Percentiles rank a stretch among this genome's conserved stretches.
phyloP scores from a whole-genome alignment of 2,797 vertebrate genomes.

The Bradypodion pumilum region DNA sequence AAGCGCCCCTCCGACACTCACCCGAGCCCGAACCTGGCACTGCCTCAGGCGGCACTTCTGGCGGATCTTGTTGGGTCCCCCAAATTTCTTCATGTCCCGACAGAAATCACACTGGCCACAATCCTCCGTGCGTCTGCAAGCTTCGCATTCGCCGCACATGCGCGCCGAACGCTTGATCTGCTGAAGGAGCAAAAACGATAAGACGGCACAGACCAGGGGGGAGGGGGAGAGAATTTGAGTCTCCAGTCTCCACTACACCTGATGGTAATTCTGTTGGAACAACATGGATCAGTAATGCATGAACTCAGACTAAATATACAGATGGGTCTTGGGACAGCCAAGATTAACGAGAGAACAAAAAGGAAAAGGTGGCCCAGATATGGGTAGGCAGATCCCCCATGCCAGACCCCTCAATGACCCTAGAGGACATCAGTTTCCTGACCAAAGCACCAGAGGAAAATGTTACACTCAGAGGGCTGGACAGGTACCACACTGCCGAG shows the following conservation, averaged over 20 bases:
- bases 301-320: neutral
- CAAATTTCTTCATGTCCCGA: conserved; percentile 98
- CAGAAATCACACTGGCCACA: conserved; percentile 95
- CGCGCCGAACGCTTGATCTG: conserved; percentile 92
- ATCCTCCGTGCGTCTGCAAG: conserved; percentile 90
- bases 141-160: conserved; percentile 96
- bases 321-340: too few species aligned
- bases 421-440: neutral
- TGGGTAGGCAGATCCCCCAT: neutral
- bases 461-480: too few species aligned
- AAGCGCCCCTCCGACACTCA: conserved; percentile 63
- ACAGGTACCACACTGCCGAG: neutral
- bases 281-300: neutral
- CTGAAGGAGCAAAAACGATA: conserved; percentile 5
- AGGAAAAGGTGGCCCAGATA: neutral
- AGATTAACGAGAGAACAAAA: neutral
- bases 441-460: neutral
- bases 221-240: neutral
- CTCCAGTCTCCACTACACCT: too few species aligned
- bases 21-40: conserved; percentile 92
- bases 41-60: conserved; percentile 95
- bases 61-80: conserved; percentile 95
- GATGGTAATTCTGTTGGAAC: neutral
- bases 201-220: neutral
- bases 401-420: neutral